phyloP scores from a whole-genome alignment of 2,797 vertebrate species.

The Leptodactylus fallax region DNA sequence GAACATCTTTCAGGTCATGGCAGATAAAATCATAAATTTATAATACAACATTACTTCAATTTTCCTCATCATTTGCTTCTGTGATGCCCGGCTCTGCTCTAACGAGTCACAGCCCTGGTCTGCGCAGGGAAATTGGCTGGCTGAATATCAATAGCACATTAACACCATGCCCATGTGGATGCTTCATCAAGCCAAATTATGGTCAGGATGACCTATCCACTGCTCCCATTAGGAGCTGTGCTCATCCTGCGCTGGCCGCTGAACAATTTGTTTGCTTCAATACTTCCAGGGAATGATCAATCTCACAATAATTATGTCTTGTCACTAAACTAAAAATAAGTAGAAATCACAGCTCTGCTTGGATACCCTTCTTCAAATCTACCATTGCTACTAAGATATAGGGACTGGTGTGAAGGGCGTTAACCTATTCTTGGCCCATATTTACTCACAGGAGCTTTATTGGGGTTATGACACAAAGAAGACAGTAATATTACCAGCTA shows the following conservation, averaged over 20 bases:
- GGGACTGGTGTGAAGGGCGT: conserved; percentile 16
- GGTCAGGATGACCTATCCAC: conserved; percentile 79
- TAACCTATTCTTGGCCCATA: conserved; percentile 35
- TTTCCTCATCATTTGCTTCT: conserved; percentile 98
- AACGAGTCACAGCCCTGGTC: conserved; percentile 80
- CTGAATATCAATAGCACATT: conserved; percentile 85
- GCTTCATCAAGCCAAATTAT: conserved; percentile 83
- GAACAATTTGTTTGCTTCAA: conserved; percentile 81
- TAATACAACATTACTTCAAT: conserved; percentile 99
- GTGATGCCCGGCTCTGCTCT: conserved; percentile 88
- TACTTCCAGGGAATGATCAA: conserved; percentile 76
- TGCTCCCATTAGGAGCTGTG: conserved; percentile 77
- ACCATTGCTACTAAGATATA: conserved; percentile 53
- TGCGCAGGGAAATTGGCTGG: conserved; percentile 73
- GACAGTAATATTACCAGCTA: conserved; percentile 2
- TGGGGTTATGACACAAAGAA: conserved; percentile 16
- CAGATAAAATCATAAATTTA: conserved; percentile 93
- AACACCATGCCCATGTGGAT: conserved; percentile 75
- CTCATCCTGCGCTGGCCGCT: conserved; percentile 73
- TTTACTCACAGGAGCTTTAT: neutral
- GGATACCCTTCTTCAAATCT: conserved; percentile 62
- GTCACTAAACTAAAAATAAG: conserved; percentile 74
- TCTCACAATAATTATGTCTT: conserved; percentile 80
- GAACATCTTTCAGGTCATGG: conserved; percentile 84
- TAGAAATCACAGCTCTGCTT: conserved; percentile 67